Evolutionary conservation across 2,888 invertebrate species (phyloP).

Genomic region (Netelia inedita): DNA sequence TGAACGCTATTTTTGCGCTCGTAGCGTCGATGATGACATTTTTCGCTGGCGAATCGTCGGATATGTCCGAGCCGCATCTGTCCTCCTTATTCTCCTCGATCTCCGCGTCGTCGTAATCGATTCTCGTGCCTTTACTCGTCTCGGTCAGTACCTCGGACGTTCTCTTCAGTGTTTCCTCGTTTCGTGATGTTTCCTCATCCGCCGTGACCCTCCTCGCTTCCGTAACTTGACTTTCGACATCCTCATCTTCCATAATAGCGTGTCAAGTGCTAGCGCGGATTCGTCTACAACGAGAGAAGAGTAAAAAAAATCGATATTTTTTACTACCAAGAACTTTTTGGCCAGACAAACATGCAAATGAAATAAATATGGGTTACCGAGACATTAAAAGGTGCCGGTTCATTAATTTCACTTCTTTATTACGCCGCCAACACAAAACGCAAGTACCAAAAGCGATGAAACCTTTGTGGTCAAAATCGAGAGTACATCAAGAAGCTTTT

Average conservation of each 20-base stretch:
- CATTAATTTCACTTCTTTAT: conserved; percentile 3
- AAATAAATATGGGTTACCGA: not conserved
- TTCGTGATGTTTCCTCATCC: conserved; percentile 23
- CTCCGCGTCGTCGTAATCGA: conserved; percentile 49
- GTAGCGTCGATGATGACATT: conserved; percentile 48
- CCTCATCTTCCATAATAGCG: conserved; percentile 84
- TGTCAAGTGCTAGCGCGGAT: conserved; percentile 42
- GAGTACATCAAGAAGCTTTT: not conserved
- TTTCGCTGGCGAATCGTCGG: conserved; percentile 71
- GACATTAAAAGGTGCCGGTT: too few species aligned
- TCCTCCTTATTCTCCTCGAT: conserved; percentile 71
- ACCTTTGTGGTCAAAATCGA: not conserved
- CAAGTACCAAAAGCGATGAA: not conserved
- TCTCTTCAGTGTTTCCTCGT: conserved; percentile 73
- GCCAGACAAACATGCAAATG: not conserved
- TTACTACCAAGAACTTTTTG: not conserved
- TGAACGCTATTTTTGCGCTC: conserved; percentile 76
- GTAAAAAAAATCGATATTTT: conserved; percentile 12
- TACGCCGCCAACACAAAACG: conserved; percentile 1
- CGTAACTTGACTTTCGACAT: conserved; percentile 80
- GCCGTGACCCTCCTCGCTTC: conserved; percentile 76
- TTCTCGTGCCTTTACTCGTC: conserved; percentile 55
- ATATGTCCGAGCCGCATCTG: conserved; percentile 67
- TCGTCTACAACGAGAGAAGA: conserved; percentile 38
- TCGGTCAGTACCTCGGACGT: conserved; percentile 42